Conservation (phyloP, 2,888 invertebrate species). For the Hemistola chrysoprasaria region DNA sequence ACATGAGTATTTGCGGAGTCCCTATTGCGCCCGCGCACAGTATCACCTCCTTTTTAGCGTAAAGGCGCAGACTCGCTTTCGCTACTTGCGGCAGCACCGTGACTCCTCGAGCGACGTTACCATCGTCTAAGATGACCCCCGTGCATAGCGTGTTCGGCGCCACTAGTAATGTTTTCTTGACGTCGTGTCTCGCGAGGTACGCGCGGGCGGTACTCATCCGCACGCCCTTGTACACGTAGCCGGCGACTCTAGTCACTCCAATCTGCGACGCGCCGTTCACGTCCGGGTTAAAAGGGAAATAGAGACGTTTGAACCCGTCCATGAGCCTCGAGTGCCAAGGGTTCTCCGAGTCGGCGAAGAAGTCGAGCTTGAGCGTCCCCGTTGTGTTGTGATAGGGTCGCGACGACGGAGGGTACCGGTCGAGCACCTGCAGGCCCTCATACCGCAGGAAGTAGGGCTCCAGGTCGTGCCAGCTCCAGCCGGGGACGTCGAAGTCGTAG, state of each 20-base stretch:
- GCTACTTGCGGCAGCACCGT: slow-evolving; percentile 29
- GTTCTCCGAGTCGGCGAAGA: slow-evolving; percentile 45
- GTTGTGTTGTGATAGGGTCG: slow-evolving; percentile 52
- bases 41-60: slow-evolving; percentile 51
- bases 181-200: slow-evolving; percentile 42
- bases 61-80: slow-evolving; percentile 30
- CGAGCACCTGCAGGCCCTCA: slow-evolving; percentile 48
- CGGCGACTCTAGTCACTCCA: slow-evolving; percentile 47
- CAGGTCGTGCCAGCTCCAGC: slow-evolving; percentile 56
- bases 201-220: slow-evolving; percentile 56
- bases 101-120: slow-evolving; percentile 47
- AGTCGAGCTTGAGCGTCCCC: slow-evolving; percentile 47
- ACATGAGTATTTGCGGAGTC: slow-evolving; percentile 56
- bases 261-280: slow-evolving; percentile 54
- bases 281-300: slow-evolving; percentile 50
- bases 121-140: slow-evolving; percentile 45
- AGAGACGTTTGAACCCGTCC: slow-evolving; percentile 37
- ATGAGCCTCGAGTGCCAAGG: slow-evolving; percentile 51
- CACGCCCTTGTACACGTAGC: slow-evolving; percentile 48
- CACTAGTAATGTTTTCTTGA: slow-evolving; percentile 40
- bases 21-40: slow-evolving; percentile 57
- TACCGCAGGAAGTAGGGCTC: slow-evolving; percentile 55
- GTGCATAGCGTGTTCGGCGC: slow-evolving; percentile 49
- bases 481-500: slow-evolving; percentile 44
- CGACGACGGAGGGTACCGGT: slow-evolving; percentile 46